These are phyloP conservation scores for Labeo rohita DNA, from an alignment of 2,113 vertebrate genomes.

Conservation along the genomic window DNA sequence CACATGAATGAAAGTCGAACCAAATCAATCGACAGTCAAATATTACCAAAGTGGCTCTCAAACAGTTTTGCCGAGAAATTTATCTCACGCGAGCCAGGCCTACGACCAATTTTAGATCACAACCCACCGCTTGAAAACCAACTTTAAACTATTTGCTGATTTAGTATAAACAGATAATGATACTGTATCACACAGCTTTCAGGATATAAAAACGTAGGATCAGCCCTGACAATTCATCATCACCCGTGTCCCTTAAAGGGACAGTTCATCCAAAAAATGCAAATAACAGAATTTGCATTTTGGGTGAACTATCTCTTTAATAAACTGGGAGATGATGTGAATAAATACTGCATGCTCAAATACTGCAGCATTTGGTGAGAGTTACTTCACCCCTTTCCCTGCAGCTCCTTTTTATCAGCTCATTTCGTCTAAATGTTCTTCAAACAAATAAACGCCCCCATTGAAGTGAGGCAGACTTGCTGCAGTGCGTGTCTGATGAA, in stretches of 20 bases:
- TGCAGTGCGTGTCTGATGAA: constrained; percentile 49
- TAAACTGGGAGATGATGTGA: neutral
- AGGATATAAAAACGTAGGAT: neutral
- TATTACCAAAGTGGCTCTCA: neutral
- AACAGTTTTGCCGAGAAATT: neutral
- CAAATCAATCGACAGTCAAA: neutral
- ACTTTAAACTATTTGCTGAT: neutral
- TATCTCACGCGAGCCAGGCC: neutral
- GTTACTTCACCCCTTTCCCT: neutral
- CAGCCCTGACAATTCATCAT: neutral
- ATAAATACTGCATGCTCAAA: constrained; percentile 8
- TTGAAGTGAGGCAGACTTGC: constrained; percentile 32
- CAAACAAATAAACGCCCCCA: constrained; percentile 42
- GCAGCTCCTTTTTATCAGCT: constrained; percentile 24
- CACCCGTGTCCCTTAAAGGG: neutral
- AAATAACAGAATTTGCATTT: neutral
- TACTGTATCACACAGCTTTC: neutral
- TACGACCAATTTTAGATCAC: neutral
- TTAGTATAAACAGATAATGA: neutral
- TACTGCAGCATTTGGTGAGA: neutral
- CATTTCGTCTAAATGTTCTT: neutral
- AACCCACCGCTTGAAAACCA: neutral
- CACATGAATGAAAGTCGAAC: neutral
- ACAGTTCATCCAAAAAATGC: neutral
- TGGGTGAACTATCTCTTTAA: neutral